Evolutionary conservation across 2,797 vertebrate genomes (phyloP).

Genomic region (Acanthornis magna): DNA sequence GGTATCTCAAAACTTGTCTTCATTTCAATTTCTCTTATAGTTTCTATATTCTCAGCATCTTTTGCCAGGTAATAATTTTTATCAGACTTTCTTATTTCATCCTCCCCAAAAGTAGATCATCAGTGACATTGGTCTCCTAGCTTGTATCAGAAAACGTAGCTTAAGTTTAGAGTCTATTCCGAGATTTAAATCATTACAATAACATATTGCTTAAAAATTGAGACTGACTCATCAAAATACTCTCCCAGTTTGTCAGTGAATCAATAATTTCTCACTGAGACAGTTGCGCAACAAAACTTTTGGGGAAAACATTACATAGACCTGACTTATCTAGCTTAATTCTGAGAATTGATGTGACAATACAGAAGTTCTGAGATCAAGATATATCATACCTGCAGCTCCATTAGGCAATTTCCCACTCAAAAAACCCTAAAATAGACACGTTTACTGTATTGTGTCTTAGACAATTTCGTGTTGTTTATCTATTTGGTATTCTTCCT

Average conservation of each 20-base stretch:
- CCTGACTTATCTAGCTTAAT: neutral
- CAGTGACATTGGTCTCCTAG: neutral
- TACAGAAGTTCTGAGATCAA: neutral
- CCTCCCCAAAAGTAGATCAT: no score
- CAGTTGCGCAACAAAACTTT: neutral
- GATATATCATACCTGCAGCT: neutral
- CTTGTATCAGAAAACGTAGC: neutral
- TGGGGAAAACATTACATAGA: neutral
- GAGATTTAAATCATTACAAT: neutral
- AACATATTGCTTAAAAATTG: neutral
- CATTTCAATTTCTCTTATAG: no score
- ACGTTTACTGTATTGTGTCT: neutral
- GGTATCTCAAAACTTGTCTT: no score
- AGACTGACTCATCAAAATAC: neutral
- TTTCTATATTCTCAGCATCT: no score
- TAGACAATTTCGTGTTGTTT: neutral
- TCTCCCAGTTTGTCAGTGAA: neutral
- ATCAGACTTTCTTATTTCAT: no score
- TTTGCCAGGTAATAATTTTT: no score
- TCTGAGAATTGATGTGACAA: neutral
- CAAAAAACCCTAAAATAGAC: neutral
- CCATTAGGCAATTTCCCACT: neutral
- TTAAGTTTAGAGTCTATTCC: neutral
- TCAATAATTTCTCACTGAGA: neutral
- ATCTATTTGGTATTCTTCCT: neutral